Percentiles rank a stretch among this genome's conserved stretches.
phyloP scores from a whole-genome alignment of 2,888 invertebrate genomes.

The Chrysotoxum bicinctum region DNA sequence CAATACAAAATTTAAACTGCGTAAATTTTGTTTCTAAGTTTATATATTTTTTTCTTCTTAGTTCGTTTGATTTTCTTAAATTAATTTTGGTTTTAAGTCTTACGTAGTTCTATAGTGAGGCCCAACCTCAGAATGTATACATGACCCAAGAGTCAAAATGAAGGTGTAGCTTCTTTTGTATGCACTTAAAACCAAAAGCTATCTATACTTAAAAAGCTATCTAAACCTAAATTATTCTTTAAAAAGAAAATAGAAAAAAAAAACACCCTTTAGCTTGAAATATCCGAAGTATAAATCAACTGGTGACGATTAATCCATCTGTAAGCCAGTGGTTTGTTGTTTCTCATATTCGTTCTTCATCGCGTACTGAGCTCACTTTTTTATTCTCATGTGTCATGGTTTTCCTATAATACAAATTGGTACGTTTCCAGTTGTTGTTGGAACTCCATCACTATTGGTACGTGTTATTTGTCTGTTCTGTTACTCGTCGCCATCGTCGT shows the following conservation, averaged over 20 bases:
- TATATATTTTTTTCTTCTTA: no score
- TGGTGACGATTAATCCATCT: background rate
- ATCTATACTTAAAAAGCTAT: no score
- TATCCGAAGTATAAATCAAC: background rate
- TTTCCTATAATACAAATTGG: background rate
- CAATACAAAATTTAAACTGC: no score
- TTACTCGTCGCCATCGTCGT: background rate
- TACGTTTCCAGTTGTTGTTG: background rate
- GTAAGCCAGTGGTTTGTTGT: background rate
- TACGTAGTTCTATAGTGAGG: no score
- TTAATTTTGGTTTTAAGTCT: no score
- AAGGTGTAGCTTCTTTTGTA: no score
- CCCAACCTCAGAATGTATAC: no score
- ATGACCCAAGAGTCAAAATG: no score
- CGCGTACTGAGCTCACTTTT: background rate
- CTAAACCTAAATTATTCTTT: no score
- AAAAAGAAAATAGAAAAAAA: background rate
- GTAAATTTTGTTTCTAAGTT: no score
- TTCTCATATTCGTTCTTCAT: background rate
- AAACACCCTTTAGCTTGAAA: background rate
- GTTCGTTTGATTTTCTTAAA: no score
- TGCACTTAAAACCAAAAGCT: no score
- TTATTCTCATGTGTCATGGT: background rate
- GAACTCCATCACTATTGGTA: background rate
- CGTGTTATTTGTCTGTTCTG: background rate